These are phyloP conservation scores for Trachelus tabidus DNA, from an alignment of 2,888 invertebrate genomes.

Conservation along the genomic window DNA sequence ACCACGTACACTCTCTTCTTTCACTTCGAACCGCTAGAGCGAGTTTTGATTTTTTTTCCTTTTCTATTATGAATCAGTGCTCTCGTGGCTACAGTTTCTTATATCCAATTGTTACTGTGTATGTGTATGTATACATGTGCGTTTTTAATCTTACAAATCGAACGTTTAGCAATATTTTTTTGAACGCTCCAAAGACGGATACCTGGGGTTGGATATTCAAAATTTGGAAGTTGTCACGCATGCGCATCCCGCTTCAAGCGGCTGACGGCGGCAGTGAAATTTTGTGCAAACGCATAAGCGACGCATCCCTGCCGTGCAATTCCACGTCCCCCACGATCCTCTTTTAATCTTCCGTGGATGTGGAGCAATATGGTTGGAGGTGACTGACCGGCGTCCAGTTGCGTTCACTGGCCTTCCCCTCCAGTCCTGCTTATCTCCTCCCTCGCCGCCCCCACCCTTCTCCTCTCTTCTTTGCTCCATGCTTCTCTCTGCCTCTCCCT, in stretches of 20 bases:
- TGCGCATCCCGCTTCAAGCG: not conserved
- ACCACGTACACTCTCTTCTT: not conserved
- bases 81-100: not conserved
- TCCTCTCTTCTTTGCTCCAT: constrained; percentile 5
- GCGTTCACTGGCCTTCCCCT: constrained; percentile 63
- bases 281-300: constrained; percentile 43
- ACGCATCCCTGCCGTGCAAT: constrained; percentile 7
- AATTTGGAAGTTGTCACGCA: not conserved
- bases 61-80: not conserved
- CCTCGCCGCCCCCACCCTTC: constrained; percentile 19
- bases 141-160: not conserved
- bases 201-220: not conserved
- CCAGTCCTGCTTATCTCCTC: constrained; percentile 30
- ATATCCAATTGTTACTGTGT: not conserved
- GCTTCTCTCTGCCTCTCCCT: not conserved
- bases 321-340: constrained; percentile 31
- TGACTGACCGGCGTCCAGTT: constrained; percentile 65
- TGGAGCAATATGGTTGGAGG: constrained; percentile 65
- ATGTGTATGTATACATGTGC: not conserved
- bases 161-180: not conserved
- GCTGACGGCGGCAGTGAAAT: constrained; percentile 25
- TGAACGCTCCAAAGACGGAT: constrained; percentile 1
- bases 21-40: not conserved
- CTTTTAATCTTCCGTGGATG: constrained; percentile 58
- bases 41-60: not conserved